Conservation (phyloP, 2,888 invertebrate species). For the Tuberolachnus salignus region DNA sequence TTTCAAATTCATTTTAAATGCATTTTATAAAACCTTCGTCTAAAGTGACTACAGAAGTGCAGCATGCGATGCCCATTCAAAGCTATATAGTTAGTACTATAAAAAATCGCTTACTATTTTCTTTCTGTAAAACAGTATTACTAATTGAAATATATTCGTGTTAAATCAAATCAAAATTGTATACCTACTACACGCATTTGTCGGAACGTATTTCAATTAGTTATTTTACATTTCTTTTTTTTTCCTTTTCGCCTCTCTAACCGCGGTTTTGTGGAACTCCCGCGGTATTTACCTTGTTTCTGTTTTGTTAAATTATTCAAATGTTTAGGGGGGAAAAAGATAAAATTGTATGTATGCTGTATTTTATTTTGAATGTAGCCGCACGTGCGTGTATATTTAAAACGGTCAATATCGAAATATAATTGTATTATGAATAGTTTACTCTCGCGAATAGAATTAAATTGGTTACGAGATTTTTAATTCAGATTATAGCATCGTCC, state of each 20-base stretch:
- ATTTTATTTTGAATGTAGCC: no score
- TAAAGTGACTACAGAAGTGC: neutral
- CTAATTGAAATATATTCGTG: neutral
- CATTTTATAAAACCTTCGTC: neutral
- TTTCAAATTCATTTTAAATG: neutral
- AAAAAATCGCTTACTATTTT: neutral
- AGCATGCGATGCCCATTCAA: neutral
- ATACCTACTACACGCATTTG: neutral
- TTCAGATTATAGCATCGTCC: no score
- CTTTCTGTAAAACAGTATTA: neutral
- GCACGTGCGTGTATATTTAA: no score
- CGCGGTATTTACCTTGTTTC: neutral
- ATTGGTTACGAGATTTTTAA: no score
- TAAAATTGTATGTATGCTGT: no score
- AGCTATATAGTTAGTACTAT: neutral
- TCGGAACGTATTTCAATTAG: neutral
- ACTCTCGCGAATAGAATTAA: no score
- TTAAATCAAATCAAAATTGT: slow-evolving; percentile 20
- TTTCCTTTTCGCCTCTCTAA: neutral
- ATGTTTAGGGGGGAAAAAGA: neutral
- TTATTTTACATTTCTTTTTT: neutral
- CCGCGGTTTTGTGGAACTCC: no score
- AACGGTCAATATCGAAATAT: no score
- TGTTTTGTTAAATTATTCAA: neutral
- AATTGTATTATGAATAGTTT: no score